phyloP scores from a whole-genome alignment of 2,888 invertebrate genomes.

The Chaitophorus viminalis region DNA sequence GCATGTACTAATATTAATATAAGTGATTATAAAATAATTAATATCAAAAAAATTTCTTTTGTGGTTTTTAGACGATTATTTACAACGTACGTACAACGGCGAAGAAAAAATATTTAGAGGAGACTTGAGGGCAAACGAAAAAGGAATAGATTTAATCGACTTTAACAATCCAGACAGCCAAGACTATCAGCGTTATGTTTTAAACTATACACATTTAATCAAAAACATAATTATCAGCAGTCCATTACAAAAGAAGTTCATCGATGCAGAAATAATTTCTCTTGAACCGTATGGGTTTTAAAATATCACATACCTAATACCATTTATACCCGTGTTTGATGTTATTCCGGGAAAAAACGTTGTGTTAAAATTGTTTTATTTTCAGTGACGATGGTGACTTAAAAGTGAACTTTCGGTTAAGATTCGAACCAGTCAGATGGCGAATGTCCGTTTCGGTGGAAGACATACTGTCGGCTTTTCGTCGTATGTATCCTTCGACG shows the following conservation, averaged over 20 bases:
- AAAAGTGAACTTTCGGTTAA: conserved; percentile 85
- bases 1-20: not conserved
- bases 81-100: conserved; percentile 58
- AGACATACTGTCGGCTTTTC: conserved; percentile 71
- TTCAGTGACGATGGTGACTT: conserved; percentile 77
- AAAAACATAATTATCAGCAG: conserved; percentile 49
- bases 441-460: conserved; percentile 71
- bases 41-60: not conserved
- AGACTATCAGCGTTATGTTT: conserved; percentile 52
- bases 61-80: conserved; percentile 51
- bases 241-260: conserved; percentile 48
- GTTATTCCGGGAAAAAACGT: not conserved
- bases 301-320: not conserved
- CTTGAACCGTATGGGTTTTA: conserved; percentile 58
- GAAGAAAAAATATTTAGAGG: conserved; percentile 54
- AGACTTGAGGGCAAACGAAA: conserved; percentile 55
- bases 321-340: not conserved
- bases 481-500: conserved; percentile 73
- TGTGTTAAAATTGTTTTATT: conserved; percentile 58
- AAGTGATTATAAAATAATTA: too few relatives aligned
- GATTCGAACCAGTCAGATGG: conserved; percentile 81
- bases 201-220: conserved; percentile 51
- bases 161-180: conserved; percentile 52
- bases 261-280: conserved; percentile 62
- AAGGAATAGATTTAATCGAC: conserved; percentile 61